Conservation (phyloP, 2,888 invertebrate genomes). For the Beris morrisii region DNA sequence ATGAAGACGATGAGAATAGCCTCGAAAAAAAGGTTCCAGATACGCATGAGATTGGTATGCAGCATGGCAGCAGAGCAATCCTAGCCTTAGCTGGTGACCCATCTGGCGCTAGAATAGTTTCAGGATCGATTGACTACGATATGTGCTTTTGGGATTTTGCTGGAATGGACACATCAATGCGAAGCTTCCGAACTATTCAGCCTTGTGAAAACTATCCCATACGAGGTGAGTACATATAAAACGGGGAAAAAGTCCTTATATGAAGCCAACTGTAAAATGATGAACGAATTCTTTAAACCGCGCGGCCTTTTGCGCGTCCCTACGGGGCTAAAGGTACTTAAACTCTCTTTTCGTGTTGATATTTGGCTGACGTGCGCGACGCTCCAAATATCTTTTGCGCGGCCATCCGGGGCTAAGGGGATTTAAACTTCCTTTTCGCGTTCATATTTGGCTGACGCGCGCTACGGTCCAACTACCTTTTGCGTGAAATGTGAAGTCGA, state of each 20-base stretch:
- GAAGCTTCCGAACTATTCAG: conserved; percentile 88
- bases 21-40: conserved; percentile 67
- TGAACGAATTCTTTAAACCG: conserved; percentile 50
- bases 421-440: too few species aligned
- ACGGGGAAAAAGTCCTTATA: too few species aligned
- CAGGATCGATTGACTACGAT: conserved; percentile 95
- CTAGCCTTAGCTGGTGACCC: conserved; percentile 91
- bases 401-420: too few species aligned
- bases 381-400: too few species aligned
- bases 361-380: too few species aligned
- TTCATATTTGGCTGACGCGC: too few species aligned
- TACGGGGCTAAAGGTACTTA: too few species aligned
- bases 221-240: conserved; percentile 59
- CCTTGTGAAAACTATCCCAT: conserved; percentile 97
- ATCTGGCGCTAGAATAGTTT: conserved; percentile 82
- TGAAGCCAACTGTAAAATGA: too few species aligned
- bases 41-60: conserved; percentile 77
- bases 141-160: conserved; percentile 98
- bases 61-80: conserved; percentile 88
- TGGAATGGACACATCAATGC: conserved; percentile 92
- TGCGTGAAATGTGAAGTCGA: too few species aligned
- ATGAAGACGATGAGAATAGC: conserved; percentile 57
- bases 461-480: too few species aligned
- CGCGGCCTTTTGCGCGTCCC: too few species aligned
- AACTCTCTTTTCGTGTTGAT: too few species aligned